Evolutionary conservation across 1,140 invertebrate species (phyloP).

Genomic region (Bombus sibiricus): DNA sequence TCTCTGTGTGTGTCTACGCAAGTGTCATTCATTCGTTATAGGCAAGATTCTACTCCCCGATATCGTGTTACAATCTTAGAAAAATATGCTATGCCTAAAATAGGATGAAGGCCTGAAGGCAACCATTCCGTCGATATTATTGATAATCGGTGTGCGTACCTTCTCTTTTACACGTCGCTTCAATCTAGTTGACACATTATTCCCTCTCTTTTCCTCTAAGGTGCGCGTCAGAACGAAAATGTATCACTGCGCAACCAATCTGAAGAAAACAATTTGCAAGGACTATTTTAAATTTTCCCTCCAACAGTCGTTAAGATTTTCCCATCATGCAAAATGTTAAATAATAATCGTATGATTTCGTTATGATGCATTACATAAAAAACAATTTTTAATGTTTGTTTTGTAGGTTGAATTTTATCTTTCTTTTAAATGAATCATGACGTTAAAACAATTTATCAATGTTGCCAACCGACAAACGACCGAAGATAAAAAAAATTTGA

Average conservation of each 20-base stretch:
- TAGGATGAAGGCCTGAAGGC: constrained; percentile 82
- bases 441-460: background rate
- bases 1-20: constrained; percentile 13
- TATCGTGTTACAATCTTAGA: constrained; percentile 81
- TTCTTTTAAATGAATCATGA: background rate
- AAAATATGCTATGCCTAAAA: constrained; percentile 84
- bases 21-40: constrained; percentile 27
- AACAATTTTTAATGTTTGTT: background rate
- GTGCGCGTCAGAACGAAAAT: constrained; percentile 49
- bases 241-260: background rate
- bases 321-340: constrained; percentile 2
- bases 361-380: background rate
- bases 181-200: constrained; percentile 1
- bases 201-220: constrained; percentile 30
- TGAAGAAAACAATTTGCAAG: constrained; percentile 15
- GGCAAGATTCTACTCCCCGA: constrained; percentile 66
- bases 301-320: background rate
- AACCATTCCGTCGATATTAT: constrained; percentile 81
- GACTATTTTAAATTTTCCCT: background rate
- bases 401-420: background rate
- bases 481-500: background rate
- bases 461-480: background rate
- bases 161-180: constrained; percentile 26
- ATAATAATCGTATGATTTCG: constrained; percentile 53
- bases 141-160: constrained; percentile 69